Evolutionary conservation across 2,888 invertebrate species (phyloP), one percentile per base, ranked within the genome.

Genomic region (Diaphora mendica): DNA sequence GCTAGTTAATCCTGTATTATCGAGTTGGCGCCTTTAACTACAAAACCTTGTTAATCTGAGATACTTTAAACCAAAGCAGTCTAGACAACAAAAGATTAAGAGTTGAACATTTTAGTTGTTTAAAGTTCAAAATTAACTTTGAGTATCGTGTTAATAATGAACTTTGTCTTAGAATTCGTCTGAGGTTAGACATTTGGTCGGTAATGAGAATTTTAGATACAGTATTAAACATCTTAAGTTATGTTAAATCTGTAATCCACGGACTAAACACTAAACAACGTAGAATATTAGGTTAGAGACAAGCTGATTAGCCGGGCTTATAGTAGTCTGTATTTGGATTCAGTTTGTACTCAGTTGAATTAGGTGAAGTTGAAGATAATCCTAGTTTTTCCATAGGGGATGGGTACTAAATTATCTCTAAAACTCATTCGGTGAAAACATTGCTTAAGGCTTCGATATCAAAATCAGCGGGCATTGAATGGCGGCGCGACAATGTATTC

Each of bases 91-190:
- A 73, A 66, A 74, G 74, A 78, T 80, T 78, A 69, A 69, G 26
- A 59, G 39, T 39, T 64, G 23, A 72, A 68, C 62, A 72, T 72
- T 74, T 69, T 48, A 55, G 51, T 75, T 71, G 64, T 64, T 35
- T 35, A 75, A 77, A 65, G 69, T 76, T 73, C 62, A 64, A 68
- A 84, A 77, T 78, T 78, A 80, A 79, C 78, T 80, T 84, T 70
- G 70, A 72, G 77, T 70, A 69, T 78, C 73, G 75, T 78, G 76
- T 79, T 80, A 82, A 79, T 80, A 80, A 83, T 83, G 78, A 80
- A 79, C 68, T 80, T 80, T 75, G 70, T 76, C 20, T 69, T 39
- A 55, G 69, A 42, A 59, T 51, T 68, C 23, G 51, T 51, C 51
- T 68, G 68, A 33, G 68, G 51, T 68, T 64, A 35, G 64, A 64